phyloP scores from a whole-genome alignment of 2,113 vertebrate genomes.

The Picathartes gymnocephalus region DNA sequence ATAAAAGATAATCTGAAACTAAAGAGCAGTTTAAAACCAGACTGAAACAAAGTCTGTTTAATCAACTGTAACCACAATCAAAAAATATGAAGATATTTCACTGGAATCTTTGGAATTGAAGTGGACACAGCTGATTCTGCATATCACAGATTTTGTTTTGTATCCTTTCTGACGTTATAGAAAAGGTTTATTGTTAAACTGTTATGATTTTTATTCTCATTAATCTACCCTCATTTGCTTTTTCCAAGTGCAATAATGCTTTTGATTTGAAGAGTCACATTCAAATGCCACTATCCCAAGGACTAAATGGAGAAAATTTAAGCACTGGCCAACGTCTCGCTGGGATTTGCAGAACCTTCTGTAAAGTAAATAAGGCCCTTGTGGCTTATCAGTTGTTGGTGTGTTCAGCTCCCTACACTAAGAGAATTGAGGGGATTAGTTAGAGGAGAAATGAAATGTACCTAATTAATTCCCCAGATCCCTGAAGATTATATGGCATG shows the following conservation, averaged over 20 bases:
- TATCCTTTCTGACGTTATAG: not conserved
- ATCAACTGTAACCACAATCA: not conserved
- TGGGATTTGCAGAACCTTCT: slow-evolving; percentile 39
- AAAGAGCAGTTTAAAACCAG: not conserved
- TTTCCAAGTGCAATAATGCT: not conserved
- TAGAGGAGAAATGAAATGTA: slow-evolving; percentile 54
- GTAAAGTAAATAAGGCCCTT: slow-evolving; percentile 53
- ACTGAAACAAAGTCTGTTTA: not conserved
- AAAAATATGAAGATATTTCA: not conserved
- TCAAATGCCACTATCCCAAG: slow-evolving; percentile 10
- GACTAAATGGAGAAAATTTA: not conserved
- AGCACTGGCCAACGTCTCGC: not conserved
- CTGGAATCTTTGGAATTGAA: not conserved
- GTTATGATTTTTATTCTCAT: not conserved
- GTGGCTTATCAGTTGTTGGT: slow-evolving; percentile 42
- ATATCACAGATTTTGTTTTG: not conserved
- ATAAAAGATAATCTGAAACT: not conserved
- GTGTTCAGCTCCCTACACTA: slow-evolving; percentile 49
- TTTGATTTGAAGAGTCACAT: slow-evolving; percentile 42
- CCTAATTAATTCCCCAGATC: slow-evolving; percentile 69
- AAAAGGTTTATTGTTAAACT: not conserved
- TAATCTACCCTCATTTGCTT: not conserved
- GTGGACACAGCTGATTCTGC: not conserved
- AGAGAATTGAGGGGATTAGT: slow-evolving; percentile 57
- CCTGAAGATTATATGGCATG: slow-evolving; percentile 41